Conservation (phyloP, 2,797 vertebrate species). For the Spinus olivaceus region DNA sequence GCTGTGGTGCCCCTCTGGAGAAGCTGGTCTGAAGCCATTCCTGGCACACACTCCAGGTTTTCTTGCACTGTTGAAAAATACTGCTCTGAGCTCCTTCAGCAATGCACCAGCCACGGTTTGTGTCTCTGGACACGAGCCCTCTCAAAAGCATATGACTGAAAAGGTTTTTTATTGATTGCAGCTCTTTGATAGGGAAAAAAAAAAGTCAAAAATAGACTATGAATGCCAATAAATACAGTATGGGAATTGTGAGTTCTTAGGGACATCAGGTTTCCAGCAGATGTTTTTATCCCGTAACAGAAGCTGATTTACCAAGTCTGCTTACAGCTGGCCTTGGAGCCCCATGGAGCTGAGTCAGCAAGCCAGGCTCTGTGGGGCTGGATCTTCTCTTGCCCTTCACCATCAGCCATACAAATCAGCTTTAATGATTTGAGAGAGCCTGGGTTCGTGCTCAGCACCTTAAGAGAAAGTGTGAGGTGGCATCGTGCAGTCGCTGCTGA, state of each 20-base stretch:
- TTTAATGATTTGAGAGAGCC: not conserved
- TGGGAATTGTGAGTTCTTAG: conserved; percentile 56
- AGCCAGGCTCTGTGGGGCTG: not conserved
- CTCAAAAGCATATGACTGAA: conserved; percentile 28
- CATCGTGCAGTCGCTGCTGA: not conserved
- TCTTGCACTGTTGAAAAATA: not conserved
- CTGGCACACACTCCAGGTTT: not conserved
- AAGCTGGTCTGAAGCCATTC: not conserved
- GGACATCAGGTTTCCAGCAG: conserved; percentile 58
- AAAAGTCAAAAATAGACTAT: conserved; percentile 5
- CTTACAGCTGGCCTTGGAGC: conserved; percentile 44
- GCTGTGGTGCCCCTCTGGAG: not conserved
- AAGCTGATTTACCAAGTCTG: conserved; percentile 66
- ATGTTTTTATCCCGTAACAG: conserved; percentile 65
- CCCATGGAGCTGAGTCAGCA: conserved; percentile 17
- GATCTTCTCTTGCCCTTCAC: not conserved
- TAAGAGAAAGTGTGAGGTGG: fast-evolving
- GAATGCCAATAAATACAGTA: conserved; percentile 48
- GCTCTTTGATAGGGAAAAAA: conserved; percentile 33
- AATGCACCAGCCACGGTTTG: not conserved
- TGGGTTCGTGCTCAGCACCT: not conserved
- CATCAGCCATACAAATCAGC: not conserved
- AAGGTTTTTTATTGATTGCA: conserved; percentile 36
- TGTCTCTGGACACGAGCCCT: not conserved
- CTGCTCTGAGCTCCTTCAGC: not conserved